Base-by-base conservation (phyloP, 1,140 invertebrate genomes). In the Ostrea edulis region DNA sequence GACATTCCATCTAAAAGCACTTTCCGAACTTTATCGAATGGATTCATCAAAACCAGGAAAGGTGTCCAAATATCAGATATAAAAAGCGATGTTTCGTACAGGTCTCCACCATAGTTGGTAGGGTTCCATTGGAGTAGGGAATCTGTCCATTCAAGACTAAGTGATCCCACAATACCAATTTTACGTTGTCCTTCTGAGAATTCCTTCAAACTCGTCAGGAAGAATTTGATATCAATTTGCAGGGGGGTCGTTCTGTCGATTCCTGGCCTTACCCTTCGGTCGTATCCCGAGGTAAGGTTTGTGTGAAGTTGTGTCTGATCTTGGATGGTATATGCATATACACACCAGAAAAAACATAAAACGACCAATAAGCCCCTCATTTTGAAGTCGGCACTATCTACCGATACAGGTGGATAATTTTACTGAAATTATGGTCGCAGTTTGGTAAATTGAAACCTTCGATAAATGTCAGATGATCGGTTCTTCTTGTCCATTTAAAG, bases 21-120 rank as follows among this genome's bases (percentile, higher is more conserved):
- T 3, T n/a, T 8, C 20, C 20, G 53, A 25, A 86, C 25, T 25
- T 25, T 54, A 53, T 86, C 52, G 29, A 55, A 81, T 11, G 51
- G 25, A 54, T 86, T 86, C 17, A 71, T 25, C 51, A 52, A 22
- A 25, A 86, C 25, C 11, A 86, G 53, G 8, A 51, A 25, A 4
- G 85, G 85, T 7, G 22, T 81, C 85, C 85, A 86, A 17, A 86
- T 81, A 17, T 77, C 53, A 22, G 17, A 51, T 2, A 71, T 22
- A 14, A 55, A 55, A 8, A 86, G 25, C 25, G n/a, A 29, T 20
- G 85, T 86, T 8, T 20, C 7, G 0, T 29, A 35, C 25, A 86
- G 54, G 52, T 86, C 71, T 29, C 25, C 11, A 11, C 53, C 53
- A 20, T 86, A 86, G 25, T 8, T 9, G 52, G 65, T 25, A n/a